A percentile compares a stretch with the other conserved stretches of the same genome.
Conservation (phyloP, 2,888 invertebrate species). For the Oegoconia quadripuncta region DNA sequence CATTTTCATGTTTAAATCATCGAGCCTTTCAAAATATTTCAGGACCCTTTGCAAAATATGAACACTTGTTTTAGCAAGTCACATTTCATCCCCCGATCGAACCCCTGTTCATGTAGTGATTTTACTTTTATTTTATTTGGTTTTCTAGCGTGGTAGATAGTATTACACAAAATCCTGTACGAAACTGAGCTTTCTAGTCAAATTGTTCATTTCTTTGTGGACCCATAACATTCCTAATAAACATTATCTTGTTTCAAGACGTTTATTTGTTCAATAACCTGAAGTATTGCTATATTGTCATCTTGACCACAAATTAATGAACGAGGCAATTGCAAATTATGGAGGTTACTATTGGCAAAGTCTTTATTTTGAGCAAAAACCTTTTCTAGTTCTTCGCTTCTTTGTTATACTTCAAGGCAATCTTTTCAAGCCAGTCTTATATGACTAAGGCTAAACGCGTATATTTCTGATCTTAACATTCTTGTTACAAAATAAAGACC, state of each 20-base stretch:
- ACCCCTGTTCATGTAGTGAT: constrained; percentile 21
- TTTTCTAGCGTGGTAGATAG: constrained; percentile 51
- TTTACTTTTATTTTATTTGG: constrained; percentile 22
- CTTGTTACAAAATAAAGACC: constrained; percentile 41
- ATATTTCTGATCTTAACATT: too few species aligned
- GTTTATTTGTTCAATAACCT: constrained; percentile 13
- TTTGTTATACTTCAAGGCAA: too few species aligned
- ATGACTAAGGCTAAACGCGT: too few species aligned
- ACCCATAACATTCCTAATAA: constrained; percentile 15
- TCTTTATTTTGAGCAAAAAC: too few species aligned
- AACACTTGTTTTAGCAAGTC: constrained; percentile 35
- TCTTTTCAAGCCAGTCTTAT: too few species aligned
- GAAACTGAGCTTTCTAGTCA: constrained; percentile 70
- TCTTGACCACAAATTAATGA: constrained; percentile 59
- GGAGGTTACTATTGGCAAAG: constrained; percentile 51
- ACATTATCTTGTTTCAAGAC: constrained; percentile 1
- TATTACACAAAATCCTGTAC: constrained; percentile 62
- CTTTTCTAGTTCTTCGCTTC: too few species aligned
- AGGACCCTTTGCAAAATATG: constrained; percentile 11
- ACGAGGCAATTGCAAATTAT: constrained; percentile 54
- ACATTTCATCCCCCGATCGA: constrained; percentile 23
- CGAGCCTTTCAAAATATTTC: neutral
- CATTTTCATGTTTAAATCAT: constrained; percentile 6
- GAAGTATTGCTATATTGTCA: neutral
- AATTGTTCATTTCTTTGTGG: constrained; percentile 65